Conservation (phyloP, 2,113 vertebrate species). For the Climacteris rufus region DNA sequence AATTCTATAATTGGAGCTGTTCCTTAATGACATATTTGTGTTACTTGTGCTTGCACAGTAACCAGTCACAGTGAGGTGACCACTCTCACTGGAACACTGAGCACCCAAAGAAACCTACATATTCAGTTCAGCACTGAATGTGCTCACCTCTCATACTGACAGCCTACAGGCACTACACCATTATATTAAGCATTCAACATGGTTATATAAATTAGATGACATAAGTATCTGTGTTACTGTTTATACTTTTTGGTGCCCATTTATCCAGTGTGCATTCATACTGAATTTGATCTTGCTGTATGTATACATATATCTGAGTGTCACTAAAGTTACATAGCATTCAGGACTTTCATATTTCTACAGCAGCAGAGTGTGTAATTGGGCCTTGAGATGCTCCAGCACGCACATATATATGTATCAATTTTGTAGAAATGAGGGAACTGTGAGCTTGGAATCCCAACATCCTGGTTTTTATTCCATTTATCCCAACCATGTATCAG, state of each 20-base stretch:
- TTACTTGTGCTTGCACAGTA: background rate
- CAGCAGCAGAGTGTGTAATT: background rate
- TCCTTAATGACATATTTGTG: background rate
- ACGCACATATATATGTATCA: background rate
- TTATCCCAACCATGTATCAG: background rate
- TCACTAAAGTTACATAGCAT: background rate
- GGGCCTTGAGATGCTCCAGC: background rate
- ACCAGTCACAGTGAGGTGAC: background rate
- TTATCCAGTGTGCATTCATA: background rate
- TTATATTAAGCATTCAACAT: background rate
- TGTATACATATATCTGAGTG: background rate
- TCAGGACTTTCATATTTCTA: background rate
- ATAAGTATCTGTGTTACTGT: background rate
- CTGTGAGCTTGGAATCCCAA: background rate
- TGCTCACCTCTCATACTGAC: background rate
- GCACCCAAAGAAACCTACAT: background rate
- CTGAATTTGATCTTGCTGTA: background rate
- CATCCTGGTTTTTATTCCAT: background rate
- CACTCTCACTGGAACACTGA: background rate
- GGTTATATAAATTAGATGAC: background rate
- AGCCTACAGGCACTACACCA: background rate
- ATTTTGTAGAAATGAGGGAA: background rate
- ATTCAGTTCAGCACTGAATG: background rate
- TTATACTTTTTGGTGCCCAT: background rate
- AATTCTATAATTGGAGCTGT: background rate